Evolutionary conservation across 92 coral and sea anemone species (phyloP), one percentile per base, ranked within the genome.

Genomic region (Metridium senile): DNA sequence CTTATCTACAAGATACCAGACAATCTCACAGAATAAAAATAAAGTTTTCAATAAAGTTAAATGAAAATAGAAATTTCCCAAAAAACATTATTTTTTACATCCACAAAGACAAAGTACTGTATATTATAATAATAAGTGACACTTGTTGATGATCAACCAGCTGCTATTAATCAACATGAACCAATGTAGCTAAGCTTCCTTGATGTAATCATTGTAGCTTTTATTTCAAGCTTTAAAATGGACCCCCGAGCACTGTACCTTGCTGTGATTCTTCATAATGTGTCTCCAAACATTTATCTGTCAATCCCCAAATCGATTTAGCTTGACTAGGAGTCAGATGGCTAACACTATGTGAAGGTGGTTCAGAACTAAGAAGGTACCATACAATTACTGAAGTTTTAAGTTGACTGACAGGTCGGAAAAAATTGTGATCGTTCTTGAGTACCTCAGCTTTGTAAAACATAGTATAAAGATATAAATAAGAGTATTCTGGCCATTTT

Each of bases 291-390:
- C 94, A 97, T 10, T 96, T 97, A 78, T 96, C 99, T 73, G 99
- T 89, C 78, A 96, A 80, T 51, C 94, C 94, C 99, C 99, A 96
- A 76, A 96, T 96, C 23, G 99, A 96, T 84, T 96, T 96, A 19
- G 99, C 99, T 79, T 96, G 99, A 74, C 99, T 96, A 35, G 99
- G 97, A 0, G 99, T 96, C 54, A 96, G 88, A 74, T 96, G 99
- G 75, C 97, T 85, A 64, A 96, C 99, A 81, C 99, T 96, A 62
- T 89, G 93, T 68, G 97, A 93, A 20, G 99, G 99, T 19, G 99
- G 97, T 32, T 88, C 89, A 0, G 98, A 86, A 78, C 83, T 96
- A 47, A 96, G 74, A 56, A 96, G 87, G 87, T 96, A 96, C 99
- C 99, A 96, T 62, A 96, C 99, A 56, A 96, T 96, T 29, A 96